phyloP scores from a whole-genome alignment of 2,113 vertebrate species.

The Mellivora capensis region DNA sequence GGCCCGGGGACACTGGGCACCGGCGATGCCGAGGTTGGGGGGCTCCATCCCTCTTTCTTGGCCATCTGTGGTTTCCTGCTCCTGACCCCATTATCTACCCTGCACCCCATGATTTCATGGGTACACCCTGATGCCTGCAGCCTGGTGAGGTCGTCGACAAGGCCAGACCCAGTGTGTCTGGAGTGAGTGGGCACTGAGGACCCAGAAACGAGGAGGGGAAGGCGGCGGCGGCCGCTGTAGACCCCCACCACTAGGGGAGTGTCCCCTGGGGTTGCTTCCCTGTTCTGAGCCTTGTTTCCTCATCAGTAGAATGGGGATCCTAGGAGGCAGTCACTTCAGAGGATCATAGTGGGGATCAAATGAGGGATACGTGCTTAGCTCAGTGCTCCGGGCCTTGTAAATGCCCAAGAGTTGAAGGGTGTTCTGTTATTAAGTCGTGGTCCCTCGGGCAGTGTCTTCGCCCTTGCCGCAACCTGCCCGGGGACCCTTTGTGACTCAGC shows the following conservation, averaged over 20 bases:
- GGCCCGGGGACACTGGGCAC: neutral
- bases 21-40: fast-evolving
- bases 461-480: fast-evolving
- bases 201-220: too few species aligned
- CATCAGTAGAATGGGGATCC: neutral
- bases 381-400: fast-evolving
- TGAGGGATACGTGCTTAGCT: fast-evolving
- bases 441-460: too few species aligned
- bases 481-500: neutral
- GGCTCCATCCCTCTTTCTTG: fast-evolving
- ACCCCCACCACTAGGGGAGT: neutral
- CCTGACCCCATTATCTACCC: fast-evolving
- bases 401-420: fast-evolving
- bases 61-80: neutral
- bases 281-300: neutral
- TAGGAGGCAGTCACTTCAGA: neutral
- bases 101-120: neutral
- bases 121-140: fast-evolving
- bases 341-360: fast-evolving
- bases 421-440: neutral
- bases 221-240: fast-evolving
- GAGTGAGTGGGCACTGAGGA: fast-evolving
- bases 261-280: neutral
- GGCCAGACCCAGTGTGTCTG: neutral
- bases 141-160: fast-evolving